Evolutionary conservation across 2,113 vertebrate genomes (phyloP).

Genomic region (Pangasianodon hypophthalmus): DNA sequence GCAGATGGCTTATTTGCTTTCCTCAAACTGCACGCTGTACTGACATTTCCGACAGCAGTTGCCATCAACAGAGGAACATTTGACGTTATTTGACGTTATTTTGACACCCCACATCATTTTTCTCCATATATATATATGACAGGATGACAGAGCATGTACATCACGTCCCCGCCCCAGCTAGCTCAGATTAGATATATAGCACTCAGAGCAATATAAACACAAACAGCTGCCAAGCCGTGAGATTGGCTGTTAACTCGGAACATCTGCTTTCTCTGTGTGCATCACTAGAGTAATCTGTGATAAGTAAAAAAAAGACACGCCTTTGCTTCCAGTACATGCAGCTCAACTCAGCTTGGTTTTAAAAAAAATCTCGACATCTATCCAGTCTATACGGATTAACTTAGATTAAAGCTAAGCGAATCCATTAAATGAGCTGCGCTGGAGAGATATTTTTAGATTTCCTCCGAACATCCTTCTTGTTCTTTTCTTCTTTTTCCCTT

Average conservation of each 20-base stretch:
- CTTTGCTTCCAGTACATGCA: neutral
- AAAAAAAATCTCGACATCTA: neutral
- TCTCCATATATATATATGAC: constrained; percentile 12
- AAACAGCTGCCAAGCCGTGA: constrained; percentile 39
- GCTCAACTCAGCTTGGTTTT: neutral
- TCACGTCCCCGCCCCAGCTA: constrained; percentile 12
- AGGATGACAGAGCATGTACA: constrained; percentile 29
- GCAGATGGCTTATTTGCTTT: constrained; percentile 20
- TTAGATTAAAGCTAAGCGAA: neutral
- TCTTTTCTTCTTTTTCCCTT: constrained; percentile 4
- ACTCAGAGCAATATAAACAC: constrained; percentile 43
- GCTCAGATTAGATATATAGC: constrained; percentile 37
- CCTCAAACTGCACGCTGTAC: neutral
- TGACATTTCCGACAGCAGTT: constrained; percentile 11
- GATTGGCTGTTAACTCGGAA: constrained; percentile 44
- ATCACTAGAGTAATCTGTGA: constrained; percentile 29
- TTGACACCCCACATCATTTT: neutral
- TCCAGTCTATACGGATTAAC: neutral
- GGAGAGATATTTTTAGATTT: neutral
- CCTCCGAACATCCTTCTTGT: neutral
- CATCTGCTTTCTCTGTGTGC: constrained; percentile 34
- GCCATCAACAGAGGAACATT: neutral
- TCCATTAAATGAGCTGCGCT: neutral
- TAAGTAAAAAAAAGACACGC: neutral
- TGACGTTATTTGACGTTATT: neutral